phyloP scores from a whole-genome alignment of 2,113 vertebrate genomes.

The Salvelinus fontinalis region DNA sequence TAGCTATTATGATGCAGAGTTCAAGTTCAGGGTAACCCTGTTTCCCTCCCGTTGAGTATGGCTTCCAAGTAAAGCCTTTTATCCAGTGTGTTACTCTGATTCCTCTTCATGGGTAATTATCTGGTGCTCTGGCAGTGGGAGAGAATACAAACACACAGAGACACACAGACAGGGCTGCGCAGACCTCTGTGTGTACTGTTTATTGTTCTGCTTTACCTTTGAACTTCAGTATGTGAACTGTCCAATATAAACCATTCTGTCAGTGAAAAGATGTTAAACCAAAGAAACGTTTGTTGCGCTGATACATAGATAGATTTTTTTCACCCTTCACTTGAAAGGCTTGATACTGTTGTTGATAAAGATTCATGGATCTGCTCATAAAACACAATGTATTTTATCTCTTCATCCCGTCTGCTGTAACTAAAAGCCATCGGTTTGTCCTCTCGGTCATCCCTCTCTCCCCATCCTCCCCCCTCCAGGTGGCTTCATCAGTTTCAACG shows the following conservation, averaged over 20 bases:
- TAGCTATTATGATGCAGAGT: not conserved
- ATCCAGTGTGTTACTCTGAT: no score
- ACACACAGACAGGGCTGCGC: not conserved
- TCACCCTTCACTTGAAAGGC: not conserved
- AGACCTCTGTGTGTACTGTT: constrained; percentile 9
- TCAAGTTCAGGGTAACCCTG: constrained; percentile 23
- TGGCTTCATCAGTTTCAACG: constrained; percentile 98
- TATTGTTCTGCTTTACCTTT: not conserved
- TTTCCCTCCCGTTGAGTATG: no score
- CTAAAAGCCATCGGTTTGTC: constrained; percentile 16
- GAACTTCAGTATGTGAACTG: no score
- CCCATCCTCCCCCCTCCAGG: constrained; percentile 70
- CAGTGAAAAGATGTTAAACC: not conserved
- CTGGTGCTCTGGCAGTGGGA: no score
- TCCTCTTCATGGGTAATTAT: no score
- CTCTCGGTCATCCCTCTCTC: not conserved
- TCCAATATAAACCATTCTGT: constrained; percentile 20
- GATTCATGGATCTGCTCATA: not conserved
- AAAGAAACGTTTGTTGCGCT: constrained; percentile 16
- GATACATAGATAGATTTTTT: not conserved
- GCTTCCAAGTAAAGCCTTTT: no score
- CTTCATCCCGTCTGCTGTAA: not conserved
- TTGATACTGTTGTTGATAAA: constrained; percentile 9
- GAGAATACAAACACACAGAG: no score
- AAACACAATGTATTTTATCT: constrained; percentile 6